Base-by-base conservation (phyloP, 2,113 vertebrate genomes). In the Micronycteris hirsuta region DNA sequence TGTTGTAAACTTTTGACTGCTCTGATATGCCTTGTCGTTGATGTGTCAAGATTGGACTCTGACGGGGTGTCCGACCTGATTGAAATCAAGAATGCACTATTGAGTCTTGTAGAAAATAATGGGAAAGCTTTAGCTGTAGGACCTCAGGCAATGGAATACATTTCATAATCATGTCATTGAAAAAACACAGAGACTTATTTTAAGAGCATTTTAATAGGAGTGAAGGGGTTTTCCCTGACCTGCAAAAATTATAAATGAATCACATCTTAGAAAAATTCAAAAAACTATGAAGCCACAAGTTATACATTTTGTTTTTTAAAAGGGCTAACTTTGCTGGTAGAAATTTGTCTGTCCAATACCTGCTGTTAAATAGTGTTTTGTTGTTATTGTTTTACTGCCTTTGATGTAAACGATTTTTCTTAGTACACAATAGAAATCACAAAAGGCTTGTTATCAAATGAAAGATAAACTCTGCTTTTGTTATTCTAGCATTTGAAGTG, bases 1-100 rank as follows among this genome's bases (percentile, higher is more conserved):
- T 84, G 93, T 86, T 98, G 91, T 98, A 98, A 98, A 98, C 95
- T 98, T 98, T 93, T 97, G 96, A 97, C 95, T 98, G 70, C 93
- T 98, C 93, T 96, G 97, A 97, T 98, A 84, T 45, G 92, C 94
- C 88, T 98, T 97, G 98, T 97, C 97, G 91, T 95, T 95, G 96
- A 95, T 95, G 68, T 94, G 88, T 94, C 97, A 97, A 97, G 95
- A 98, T 33, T 95, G 93, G 68, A 80, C 63, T 97, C 89, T 97
- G 98, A 97, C 96, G 95, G 89, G 14, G 45, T 96, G 83, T 97
- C 97, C 96, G 95, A 95, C 91, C 89, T 89, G 93, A 97, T 33
- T 92, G 98, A 98, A 97, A 98, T 97, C 96, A 98, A 92, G 94
- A 96, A 63, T 67, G 54, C 19, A 89, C 15, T 93, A 52, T 85